Percentiles rank a stretch among this genome's conserved stretches.
phyloP scores from a whole-genome alignment of 37 sponge, comb jelly and placozoan genomes.

The Halichondria panicea region DNA sequence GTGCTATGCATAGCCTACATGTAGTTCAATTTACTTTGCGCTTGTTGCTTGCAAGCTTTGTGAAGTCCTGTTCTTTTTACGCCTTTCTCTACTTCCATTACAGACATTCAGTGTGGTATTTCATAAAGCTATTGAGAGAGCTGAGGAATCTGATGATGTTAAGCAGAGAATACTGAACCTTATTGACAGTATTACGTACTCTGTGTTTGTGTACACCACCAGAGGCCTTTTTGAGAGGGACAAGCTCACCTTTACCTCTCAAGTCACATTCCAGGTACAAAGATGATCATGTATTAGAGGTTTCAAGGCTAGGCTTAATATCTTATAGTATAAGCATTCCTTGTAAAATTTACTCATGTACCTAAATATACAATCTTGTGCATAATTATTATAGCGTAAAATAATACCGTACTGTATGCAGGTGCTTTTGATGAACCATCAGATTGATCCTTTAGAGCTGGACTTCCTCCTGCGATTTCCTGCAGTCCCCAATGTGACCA shows the following conservation, averaged over 20 bases:
- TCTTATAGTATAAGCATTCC: too few species aligned
- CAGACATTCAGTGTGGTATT: conserved; percentile 98
- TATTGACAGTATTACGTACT: conserved; percentile 96
- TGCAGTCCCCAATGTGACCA: conserved; percentile 80
- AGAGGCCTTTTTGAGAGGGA: conserved; percentile 97
- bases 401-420: not conserved
- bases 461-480: conserved; percentile 98
- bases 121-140: conserved; percentile 93
- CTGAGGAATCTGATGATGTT: conserved; percentile 78
- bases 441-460: conserved; percentile 92
- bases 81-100: not conserved
- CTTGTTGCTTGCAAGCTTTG: too few species aligned
- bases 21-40: not conserved
- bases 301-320: too few species aligned
- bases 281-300: not conserved
- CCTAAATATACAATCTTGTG: not conserved
- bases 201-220: conserved; percentile 95
- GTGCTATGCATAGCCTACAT: not conserved
- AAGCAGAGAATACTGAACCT: conserved; percentile 88
- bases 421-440: conserved; percentile 84
- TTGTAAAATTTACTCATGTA: too few species aligned
- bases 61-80: not conserved
- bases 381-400: not conserved
- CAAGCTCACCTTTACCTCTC: conserved; percentile 95
- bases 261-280: conserved; percentile 95